These are phyloP conservation scores for Mongoloraphidia duomilia DNA, from an alignment of 2,888 invertebrate species.

Conservation along the genomic window DNA sequence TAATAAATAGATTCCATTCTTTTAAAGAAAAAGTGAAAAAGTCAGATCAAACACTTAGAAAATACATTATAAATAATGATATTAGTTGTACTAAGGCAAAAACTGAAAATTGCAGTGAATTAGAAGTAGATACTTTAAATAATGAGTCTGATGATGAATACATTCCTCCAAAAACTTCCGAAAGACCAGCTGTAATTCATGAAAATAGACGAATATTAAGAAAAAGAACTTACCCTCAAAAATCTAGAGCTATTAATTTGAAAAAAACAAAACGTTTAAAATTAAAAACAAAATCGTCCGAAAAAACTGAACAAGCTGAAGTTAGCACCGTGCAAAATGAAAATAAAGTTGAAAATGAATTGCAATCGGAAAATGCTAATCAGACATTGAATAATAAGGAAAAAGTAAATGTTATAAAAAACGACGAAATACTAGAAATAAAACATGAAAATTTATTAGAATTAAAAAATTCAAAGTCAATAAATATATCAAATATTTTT, in stretches of 20 bases:
- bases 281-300: no score
- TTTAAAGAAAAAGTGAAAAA: constrained; percentile 29
- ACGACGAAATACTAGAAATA: constrained; percentile 7
- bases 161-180: constrained; percentile 8
- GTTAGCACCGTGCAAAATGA: background rate
- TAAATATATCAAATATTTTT: constrained; percentile 10
- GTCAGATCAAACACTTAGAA: constrained; percentile 24
- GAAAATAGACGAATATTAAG: no score
- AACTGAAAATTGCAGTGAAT: constrained; percentile 14
- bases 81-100: constrained; percentile 9
- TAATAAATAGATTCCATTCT: constrained; percentile 26
- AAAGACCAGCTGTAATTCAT: background rate
- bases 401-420: constrained; percentile 7
- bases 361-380: constrained; percentile 12
- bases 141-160: constrained; percentile 14
- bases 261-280: background rate
- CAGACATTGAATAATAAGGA: constrained; percentile 11
- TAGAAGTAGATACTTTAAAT: constrained; percentile 22
- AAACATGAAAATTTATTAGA: background rate
- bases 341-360: constrained; percentile 5
- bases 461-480: no score
- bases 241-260: no score
- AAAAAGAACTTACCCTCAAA: no score
- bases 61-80: constrained; percentile 16
- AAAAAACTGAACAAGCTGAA: no score